Percentiles rank a stretch among this genome's conserved stretches.
phyloP scores from a whole-genome alignment of 2,888 invertebrate genomes.

The Mythimna loreyi region DNA sequence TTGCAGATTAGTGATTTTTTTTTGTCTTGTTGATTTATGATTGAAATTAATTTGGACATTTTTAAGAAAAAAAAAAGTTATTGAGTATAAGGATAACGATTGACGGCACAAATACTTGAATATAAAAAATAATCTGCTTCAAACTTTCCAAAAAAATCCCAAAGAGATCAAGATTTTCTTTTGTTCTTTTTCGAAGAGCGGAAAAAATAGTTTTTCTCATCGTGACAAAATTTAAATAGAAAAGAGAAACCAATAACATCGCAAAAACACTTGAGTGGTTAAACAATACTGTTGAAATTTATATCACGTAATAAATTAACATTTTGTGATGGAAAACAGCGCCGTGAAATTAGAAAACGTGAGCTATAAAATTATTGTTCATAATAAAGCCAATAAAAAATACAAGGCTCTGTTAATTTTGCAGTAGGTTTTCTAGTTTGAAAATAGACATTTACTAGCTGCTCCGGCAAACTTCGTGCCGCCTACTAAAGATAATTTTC shows the following conservation, averaged over 20 bases:
- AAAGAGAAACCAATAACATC: conserved; percentile 18
- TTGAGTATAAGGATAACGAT: too few relatives aligned
- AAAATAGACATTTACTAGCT: too few relatives aligned
- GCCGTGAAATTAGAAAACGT: conserved; percentile 56
- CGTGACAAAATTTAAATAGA: conserved; percentile 3
- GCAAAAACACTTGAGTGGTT: conserved; percentile 10
- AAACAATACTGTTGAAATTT: conserved; percentile 40
- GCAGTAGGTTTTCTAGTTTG: neutral
- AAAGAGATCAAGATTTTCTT: neutral
- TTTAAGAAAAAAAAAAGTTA: neutral
- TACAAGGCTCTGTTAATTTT: conserved; percentile 9
- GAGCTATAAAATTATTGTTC: conserved; percentile 24
- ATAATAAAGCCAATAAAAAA: conserved; percentile 35
- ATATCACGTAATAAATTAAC: conserved; percentile 58
- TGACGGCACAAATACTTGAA: too few relatives aligned
- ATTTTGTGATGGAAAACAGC: conserved; percentile 51
- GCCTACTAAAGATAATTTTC: too few relatives aligned
- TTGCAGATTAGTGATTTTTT: conserved; percentile 18
- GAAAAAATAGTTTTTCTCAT: neutral
- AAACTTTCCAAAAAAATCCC: too few relatives aligned
- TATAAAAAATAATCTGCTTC: too few relatives aligned
- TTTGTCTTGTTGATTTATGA: conserved; percentile 19
- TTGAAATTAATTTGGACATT: conserved; percentile 10
- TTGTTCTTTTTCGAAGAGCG: too few relatives aligned
- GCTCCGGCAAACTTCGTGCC: too few relatives aligned